Conservation (phyloP, 2,888 invertebrate genomes). For the Dendrolimus houi region DNA sequence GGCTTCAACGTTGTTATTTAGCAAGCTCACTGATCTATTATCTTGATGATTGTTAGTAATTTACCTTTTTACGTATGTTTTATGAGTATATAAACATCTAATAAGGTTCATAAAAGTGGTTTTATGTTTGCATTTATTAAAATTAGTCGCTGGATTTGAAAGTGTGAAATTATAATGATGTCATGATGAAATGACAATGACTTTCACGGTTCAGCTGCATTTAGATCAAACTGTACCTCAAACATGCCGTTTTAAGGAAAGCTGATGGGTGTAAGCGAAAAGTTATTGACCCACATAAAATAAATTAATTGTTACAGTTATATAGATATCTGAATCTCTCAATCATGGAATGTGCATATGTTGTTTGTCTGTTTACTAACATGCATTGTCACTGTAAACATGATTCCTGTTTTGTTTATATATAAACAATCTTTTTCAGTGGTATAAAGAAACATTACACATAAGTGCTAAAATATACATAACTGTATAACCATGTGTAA, state of each 20-base stretch:
- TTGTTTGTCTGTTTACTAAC: constrained; percentile 25
- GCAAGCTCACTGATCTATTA: constrained; percentile 26
- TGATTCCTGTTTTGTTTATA: neutral
- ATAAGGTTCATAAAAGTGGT: neutral
- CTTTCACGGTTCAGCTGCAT: constrained; percentile 75
- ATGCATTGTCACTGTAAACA: constrained; percentile 2
- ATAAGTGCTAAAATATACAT: too few species aligned
- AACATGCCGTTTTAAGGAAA: constrained; percentile 59
- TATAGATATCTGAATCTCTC: constrained; percentile 1
- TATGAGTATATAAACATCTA: constrained; percentile 4
- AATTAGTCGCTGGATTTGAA: constrained; percentile 33
- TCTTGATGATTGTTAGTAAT: constrained; percentile 20
- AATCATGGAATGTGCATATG: constrained; percentile 14
- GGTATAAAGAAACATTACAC: too few species aligned
- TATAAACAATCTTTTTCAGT: neutral
- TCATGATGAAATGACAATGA: constrained; percentile 65
- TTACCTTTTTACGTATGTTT: constrained; percentile 18
- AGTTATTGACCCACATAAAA: constrained; percentile 37
- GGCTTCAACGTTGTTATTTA: constrained; percentile 24
- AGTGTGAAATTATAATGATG: constrained; percentile 68
- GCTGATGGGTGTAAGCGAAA: constrained; percentile 52
- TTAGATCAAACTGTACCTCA: constrained; percentile 67
- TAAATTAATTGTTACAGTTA: constrained; percentile 10
- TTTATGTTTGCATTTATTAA: constrained; percentile 14
- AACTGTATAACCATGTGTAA: too few species aligned